Percentiles rank a stretch among this genome's conserved stretches.
These are phyloP conservation scores for Tromatobia lineatoria DNA, from an alignment of 2,888 invertebrate genomes.

Conservation along the genomic window DNA sequence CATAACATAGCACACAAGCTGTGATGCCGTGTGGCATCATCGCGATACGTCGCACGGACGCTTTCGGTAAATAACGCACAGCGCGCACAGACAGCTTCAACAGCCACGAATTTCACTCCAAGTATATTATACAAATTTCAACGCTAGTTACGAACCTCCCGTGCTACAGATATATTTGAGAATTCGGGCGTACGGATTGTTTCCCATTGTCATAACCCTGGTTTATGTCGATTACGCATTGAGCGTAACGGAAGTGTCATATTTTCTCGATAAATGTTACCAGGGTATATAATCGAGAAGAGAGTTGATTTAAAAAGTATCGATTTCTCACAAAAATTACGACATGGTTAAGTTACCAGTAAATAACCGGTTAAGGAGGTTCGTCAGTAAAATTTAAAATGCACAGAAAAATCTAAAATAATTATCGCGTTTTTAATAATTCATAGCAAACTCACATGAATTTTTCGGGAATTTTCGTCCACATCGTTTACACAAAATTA, in stretches of 20 bases:
- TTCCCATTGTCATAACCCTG: neutral
- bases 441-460: no score
- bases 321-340: no score
- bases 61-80: slow-evolving; percentile 34
- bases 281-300: no score
- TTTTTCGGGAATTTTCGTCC: no score
- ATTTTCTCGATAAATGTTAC: no score
- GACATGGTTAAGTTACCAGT: no score
- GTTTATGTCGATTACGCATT: neutral
- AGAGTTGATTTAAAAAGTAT: no score
- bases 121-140: slow-evolving; percentile 33
- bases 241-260: neutral
- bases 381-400: no score
- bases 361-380: no score
- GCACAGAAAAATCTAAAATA: no score
- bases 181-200: neutral
- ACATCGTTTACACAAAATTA: no score
- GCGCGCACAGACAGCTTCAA: slow-evolving; percentile 26
- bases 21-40: slow-evolving; percentile 13
- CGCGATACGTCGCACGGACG: slow-evolving; percentile 18
- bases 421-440: no score
- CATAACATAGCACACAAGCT: slow-evolving; percentile 13
- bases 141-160: neutral
- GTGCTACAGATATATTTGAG: neutral
- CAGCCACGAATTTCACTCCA: slow-evolving; percentile 25